phyloP scores from a whole-genome alignment of 2,797 vertebrate species.

The Cuculus canorus region DNA sequence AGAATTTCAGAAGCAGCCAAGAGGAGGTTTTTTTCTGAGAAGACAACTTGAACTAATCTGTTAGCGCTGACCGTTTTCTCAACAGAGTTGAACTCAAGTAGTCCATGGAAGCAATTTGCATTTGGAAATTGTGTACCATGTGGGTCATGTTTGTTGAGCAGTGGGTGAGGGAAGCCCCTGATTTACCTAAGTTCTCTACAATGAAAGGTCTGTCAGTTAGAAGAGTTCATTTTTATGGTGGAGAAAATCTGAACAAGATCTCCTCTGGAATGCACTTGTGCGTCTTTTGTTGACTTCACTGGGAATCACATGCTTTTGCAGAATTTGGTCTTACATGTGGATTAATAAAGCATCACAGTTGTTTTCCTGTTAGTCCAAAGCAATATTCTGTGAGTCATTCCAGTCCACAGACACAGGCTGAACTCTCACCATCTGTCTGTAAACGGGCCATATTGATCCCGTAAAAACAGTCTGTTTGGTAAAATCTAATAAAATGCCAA shows the following conservation, averaged over 20 bases:
- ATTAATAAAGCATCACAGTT: neutral
- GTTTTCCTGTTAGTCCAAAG: neutral
- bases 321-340: neutral
- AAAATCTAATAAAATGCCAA: neutral
- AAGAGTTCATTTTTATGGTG: neutral
- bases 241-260: neutral
- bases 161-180: neutral
- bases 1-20: neutral
- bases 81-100: neutral
- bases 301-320: neutral
- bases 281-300: neutral
- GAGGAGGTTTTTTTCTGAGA: neutral
- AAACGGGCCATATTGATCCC: neutral
- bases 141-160: neutral
- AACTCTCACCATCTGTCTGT: neutral
- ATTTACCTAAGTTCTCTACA: neutral
- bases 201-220: neutral
- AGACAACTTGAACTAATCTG: neutral
- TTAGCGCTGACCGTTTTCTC: neutral
- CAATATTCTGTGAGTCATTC: neutral
- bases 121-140: neutral
- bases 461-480: neutral
- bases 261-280: neutral
- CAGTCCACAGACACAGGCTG: neutral
- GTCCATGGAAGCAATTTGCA: neutral